These are phyloP conservation scores for Eledona agricola DNA, from an alignment of 2,888 invertebrate species.

Conservation along the genomic window DNA sequence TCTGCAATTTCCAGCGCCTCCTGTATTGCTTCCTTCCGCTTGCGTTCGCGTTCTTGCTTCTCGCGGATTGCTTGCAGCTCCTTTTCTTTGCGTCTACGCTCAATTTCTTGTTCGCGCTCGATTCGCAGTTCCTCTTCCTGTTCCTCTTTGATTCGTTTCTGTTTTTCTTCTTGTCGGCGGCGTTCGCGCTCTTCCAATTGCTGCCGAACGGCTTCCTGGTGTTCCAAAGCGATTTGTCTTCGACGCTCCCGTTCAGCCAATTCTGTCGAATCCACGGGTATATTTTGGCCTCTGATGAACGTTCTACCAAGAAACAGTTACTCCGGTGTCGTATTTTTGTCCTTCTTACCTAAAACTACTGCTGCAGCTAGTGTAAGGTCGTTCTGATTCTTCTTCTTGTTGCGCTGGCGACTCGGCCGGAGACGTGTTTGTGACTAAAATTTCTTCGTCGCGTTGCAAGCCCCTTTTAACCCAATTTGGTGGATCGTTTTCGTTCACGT, in stretches of 20 bases:
- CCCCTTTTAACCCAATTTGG: constrained; percentile 68
- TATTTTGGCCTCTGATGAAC: constrained; percentile 86
- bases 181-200: constrained; percentile 86
- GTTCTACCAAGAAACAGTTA: constrained; percentile 62
- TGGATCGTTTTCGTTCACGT: constrained; percentile 63
- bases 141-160: constrained; percentile 78
- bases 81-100: constrained; percentile 73
- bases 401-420: constrained; percentile 62
- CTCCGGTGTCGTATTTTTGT: not conserved
- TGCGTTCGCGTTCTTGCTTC: constrained; percentile 75
- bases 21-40: constrained; percentile 78
- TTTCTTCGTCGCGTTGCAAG: constrained; percentile 63
- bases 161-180: constrained; percentile 78
- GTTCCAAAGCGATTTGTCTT: constrained; percentile 83
- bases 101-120: constrained; percentile 75
- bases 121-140: constrained; percentile 81
- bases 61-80: constrained; percentile 74
- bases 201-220: constrained; percentile 85
- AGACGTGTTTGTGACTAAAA: constrained; percentile 61
- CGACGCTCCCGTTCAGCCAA: constrained; percentile 83
- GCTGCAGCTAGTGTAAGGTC: constrained; percentile 58
- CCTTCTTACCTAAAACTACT: constrained; percentile 48
- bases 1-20: constrained; percentile 79
- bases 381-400: constrained; percentile 55
- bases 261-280: constrained; percentile 80